Evolutionary conservation across 2,888 invertebrate genomes (phyloP).

Genomic region (Chromoteleia sp.): DNA sequence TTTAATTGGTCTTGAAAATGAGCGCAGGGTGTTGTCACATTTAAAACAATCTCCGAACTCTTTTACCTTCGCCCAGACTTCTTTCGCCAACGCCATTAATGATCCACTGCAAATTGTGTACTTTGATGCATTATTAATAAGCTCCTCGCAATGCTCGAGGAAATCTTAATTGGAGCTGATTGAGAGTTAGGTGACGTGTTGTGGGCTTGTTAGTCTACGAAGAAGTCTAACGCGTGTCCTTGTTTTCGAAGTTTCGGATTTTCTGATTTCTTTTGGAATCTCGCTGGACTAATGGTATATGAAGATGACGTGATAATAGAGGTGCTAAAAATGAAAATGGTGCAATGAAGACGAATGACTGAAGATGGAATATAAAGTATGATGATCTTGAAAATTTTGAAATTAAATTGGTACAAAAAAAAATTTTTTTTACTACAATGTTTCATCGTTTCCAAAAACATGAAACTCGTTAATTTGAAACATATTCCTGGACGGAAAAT

Average conservation of each 20-base stretch:
- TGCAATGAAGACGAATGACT: too few relatives aligned
- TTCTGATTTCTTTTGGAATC: too few relatives aligned
- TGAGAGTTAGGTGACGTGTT: slow-evolving; percentile 22
- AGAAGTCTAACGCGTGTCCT: not conserved
- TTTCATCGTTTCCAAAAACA: too few relatives aligned
- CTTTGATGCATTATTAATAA: slow-evolving; percentile 61
- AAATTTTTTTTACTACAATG: too few relatives aligned
- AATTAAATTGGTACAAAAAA: too few relatives aligned
- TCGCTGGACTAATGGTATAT: too few relatives aligned
- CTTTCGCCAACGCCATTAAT: slow-evolving; percentile 42
- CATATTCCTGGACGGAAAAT: not conserved
- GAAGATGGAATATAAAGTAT: too few relatives aligned
- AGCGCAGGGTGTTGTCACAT: slow-evolving; percentile 77
- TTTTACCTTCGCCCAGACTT: slow-evolving; percentile 68
- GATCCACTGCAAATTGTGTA: slow-evolving; percentile 40
- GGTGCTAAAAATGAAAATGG: too few relatives aligned
- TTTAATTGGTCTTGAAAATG: slow-evolving; percentile 82
- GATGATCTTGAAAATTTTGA: too few relatives aligned
- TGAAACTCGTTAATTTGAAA: too few relatives aligned
- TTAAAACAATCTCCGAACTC: slow-evolving; percentile 78
- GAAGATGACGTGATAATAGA: too few relatives aligned
- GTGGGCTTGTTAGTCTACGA: not conserved
- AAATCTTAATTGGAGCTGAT: slow-evolving; percentile 36
- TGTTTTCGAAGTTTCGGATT: not conserved
- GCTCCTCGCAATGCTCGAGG: slow-evolving; percentile 2